Conservation (phyloP, 37 sponge, comb jelly and placozoan genomes). For the Beroe forskalii region DNA sequence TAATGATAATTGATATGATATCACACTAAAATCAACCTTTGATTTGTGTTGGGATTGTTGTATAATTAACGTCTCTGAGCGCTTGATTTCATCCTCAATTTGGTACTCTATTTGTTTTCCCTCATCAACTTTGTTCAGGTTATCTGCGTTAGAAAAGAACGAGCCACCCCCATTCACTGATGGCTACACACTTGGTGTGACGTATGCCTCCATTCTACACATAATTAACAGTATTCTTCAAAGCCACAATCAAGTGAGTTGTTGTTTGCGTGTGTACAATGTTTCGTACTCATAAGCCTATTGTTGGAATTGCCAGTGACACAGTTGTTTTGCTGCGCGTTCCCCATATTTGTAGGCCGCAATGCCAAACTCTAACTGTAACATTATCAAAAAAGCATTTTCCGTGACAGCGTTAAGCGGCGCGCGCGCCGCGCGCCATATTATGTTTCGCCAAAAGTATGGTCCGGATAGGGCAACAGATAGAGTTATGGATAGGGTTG, state of each 20-base stretch:
- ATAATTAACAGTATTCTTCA: conserved; percentile 72
- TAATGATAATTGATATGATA: no score
- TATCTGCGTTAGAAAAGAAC: conserved; percentile 82
- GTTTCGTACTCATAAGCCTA: no score
- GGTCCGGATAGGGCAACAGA: no score
- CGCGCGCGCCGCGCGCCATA: background rate
- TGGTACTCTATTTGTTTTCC: no score
- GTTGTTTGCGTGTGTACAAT: no score
- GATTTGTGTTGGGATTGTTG: no score
- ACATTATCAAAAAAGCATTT: conserved; percentile 20
- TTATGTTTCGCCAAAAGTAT: no score
- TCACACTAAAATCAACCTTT: no score
- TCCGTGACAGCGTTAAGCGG: conserved; percentile 4
- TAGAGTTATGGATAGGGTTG: no score
- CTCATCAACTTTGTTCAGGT: conserved; percentile 71
- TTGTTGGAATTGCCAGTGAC: background rate
- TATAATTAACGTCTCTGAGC: no score
- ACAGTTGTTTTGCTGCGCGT: background rate
- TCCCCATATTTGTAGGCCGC: conserved; percentile 1
- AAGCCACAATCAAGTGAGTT: conserved; percentile 2
- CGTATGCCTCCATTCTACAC: conserved; percentile 74
- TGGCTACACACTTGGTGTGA: conserved; percentile 79
- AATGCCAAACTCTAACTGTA: background rate
- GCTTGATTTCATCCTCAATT: no score
- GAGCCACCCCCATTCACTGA: conserved; percentile 74